Percentiles rank a stretch among this genome's conserved stretches.
These are phyloP conservation scores for Cryptotis parvus DNA, from an alignment of 2,113 vertebrate species.

Conservation along the genomic window DNA sequence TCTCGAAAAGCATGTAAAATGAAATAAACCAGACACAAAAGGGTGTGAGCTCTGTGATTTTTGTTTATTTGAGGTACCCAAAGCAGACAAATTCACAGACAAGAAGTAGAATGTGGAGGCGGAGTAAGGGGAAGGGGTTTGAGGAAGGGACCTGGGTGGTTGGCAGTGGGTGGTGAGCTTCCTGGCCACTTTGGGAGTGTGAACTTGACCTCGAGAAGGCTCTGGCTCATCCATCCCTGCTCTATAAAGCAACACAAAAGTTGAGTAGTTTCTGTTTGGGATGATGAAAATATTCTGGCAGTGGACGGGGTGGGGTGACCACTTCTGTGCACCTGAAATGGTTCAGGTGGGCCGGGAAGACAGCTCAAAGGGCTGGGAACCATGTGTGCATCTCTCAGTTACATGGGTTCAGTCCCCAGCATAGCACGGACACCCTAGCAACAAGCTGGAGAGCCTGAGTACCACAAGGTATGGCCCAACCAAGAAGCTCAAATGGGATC, in stretches of 20 bases:
- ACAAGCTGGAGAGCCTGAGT: not conserved
- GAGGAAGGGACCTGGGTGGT: not conserved
- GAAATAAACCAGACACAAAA: not conserved
- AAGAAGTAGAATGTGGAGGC: not conserved
- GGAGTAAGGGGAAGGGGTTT: not conserved
- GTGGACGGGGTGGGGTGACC: not conserved
- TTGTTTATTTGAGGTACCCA: not conserved
- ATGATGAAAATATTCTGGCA: not conserved
- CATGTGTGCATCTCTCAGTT: no score
- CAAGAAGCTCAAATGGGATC: not conserved
- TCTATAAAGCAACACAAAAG: no score
- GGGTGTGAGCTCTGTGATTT: not conserved
- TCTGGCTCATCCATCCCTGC: no score
- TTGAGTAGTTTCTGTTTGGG: not conserved
- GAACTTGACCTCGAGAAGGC: no score
- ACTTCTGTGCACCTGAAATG: not conserved
- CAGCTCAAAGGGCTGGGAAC: no score
- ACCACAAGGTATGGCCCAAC: no score
- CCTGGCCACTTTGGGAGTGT: no score
- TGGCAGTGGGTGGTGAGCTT: no score
- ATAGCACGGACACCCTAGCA: no score
- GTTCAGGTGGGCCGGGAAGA: no score
- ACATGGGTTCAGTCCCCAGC: no score
- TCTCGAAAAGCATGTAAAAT: not conserved
- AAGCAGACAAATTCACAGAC: not conserved